Conservation (phyloP, 2,888 invertebrate species). For the Azorinus chamasolen region DNA sequence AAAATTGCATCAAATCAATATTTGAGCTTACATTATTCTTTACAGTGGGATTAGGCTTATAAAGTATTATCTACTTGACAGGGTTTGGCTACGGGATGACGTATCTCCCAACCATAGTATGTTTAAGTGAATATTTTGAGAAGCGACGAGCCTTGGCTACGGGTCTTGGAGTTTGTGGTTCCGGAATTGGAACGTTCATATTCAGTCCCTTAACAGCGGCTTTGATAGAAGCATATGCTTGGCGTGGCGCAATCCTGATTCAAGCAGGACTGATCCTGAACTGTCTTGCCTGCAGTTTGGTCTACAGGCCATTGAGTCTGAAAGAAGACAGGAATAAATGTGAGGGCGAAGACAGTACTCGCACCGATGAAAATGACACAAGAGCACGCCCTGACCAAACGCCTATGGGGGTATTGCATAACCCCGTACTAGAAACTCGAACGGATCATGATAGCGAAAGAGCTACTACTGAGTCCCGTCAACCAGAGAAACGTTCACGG, state of each 20-base stretch:
- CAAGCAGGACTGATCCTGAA: conserved; percentile 45
- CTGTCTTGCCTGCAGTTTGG: conserved; percentile 36
- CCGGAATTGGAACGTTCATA: conserved; percentile 30
- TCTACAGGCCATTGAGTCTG: conserved; percentile 33
- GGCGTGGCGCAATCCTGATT: conserved; percentile 48
- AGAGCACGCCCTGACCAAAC: too few species aligned
- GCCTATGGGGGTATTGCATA: too few species aligned
- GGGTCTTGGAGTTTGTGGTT: conserved; percentile 30
- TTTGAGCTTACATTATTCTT: too few species aligned
- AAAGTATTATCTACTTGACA: neutral
- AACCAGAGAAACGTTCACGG: too few species aligned
- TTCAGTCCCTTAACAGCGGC: conserved; percentile 18
- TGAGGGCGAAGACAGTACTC: too few species aligned
- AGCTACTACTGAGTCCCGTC: too few species aligned
- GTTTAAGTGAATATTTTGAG: conserved; percentile 31
- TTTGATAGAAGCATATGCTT: conserved; percentile 36
- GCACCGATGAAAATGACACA: too few species aligned
- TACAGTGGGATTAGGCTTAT: too few species aligned
- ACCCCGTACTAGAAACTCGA: too few species aligned
- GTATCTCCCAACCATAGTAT: conserved; percentile 15
- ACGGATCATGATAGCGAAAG: too few species aligned
- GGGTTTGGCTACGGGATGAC: conserved; percentile 39
- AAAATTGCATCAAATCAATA: too few species aligned
- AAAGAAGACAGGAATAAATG: too few species aligned
- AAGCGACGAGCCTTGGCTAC: conserved; percentile 37